These are phyloP conservation scores for Tenrec ecaudatus DNA, from an alignment of 2,113 vertebrate species.

Conservation along the genomic window DNA sequence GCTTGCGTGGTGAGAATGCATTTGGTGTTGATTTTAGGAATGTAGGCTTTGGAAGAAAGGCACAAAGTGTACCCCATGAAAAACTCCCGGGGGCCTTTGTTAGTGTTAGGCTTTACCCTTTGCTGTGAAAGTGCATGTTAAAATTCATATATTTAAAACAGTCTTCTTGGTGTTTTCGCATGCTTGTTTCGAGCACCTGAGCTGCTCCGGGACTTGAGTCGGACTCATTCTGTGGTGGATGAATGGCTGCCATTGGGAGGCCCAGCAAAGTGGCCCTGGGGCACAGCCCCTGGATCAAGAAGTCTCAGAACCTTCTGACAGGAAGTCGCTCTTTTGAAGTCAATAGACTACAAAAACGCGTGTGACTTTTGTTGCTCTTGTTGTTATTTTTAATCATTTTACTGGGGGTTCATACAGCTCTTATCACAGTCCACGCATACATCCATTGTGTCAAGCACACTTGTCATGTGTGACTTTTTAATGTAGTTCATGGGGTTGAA, in stretches of 20 bases:
- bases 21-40: neutral
- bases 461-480: neutral
- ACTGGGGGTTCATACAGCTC: too few relatives aligned
- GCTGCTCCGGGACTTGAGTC: neutral
- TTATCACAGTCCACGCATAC: too few relatives aligned
- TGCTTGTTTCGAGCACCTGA: constrained; percentile 9
- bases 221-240: neutral
- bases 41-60: constrained; percentile 18
- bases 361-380: neutral
- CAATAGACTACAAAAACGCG: constrained; percentile 21
- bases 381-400: too few relatives aligned
- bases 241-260: neutral
- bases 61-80: neutral
- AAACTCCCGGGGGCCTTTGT: constrained; percentile 9
- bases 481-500: neutral
- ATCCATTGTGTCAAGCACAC: too few relatives aligned
- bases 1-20: accelerated
- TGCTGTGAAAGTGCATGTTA: constrained; percentile 35
- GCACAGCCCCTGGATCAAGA: neutral
- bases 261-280: neutral
- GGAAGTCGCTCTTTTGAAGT: constrained; percentile 14
- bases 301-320: neutral
- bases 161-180: neutral
- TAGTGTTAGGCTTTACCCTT: constrained; percentile 52
- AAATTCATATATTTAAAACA: constrained; percentile 5